A percentile compares a stretch with the other conserved stretches of the same genome.
Evolutionary conservation across 2,888 invertebrate species (phyloP).

Genomic region (Lithosia quadra): DNA sequence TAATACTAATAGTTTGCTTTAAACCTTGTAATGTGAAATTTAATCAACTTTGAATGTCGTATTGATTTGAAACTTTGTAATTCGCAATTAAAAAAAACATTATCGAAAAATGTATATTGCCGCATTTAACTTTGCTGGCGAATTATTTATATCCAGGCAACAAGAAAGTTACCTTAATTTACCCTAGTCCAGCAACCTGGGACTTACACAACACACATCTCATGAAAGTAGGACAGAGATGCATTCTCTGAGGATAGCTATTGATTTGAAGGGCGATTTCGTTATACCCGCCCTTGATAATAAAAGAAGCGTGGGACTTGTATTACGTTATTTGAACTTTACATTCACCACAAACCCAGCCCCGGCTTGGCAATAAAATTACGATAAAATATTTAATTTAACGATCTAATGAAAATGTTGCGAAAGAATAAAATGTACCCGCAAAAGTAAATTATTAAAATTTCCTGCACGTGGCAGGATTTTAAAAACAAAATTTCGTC

Average conservation of each 20-base stretch:
- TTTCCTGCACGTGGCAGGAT: slow-evolving; percentile 16
- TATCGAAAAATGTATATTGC: no score
- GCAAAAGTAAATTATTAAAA: slow-evolving; percentile 21
- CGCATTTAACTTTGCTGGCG: no score
- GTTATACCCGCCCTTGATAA: not conserved
- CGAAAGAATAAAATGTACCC: slow-evolving; percentile 16
- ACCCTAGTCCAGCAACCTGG: no score
- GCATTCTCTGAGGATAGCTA: no score
- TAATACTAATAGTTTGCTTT: no score
- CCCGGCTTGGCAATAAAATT: slow-evolving; percentile 16
- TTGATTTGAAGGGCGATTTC: not conserved
- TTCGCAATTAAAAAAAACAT: not conserved
- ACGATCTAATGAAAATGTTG: slow-evolving; percentile 17
- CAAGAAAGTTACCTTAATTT: no score
- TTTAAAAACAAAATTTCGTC: slow-evolving; percentile 14
- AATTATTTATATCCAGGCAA: no score
- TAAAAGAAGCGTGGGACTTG: not conserved
- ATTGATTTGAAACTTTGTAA: no score
- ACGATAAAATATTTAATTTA: slow-evolving; percentile 29
- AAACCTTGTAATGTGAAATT: no score
- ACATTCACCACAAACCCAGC: slow-evolving; percentile 14
- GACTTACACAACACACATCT: not conserved
- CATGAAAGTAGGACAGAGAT: not conserved
- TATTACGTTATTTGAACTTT: slow-evolving; percentile 16
- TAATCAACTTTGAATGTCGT: no score